Evolutionary conservation across 2,888 invertebrate genomes (phyloP), one percentile per base, ranked within the genome.

Genomic region (Scaptomyza flava): DNA sequence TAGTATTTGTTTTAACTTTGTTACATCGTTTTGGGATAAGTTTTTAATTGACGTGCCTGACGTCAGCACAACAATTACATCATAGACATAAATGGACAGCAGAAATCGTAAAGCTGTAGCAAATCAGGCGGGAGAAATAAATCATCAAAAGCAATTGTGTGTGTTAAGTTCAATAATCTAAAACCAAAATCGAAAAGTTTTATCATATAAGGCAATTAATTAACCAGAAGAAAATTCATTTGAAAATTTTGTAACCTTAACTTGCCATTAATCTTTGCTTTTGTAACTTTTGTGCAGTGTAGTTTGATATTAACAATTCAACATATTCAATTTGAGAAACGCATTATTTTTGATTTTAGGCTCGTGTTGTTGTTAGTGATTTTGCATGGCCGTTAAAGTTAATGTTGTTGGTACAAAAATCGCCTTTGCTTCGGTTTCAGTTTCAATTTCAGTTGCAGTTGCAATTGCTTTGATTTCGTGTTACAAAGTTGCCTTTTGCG

Each of bases 51-150:
- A 69, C 68, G 72, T 69, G 73, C 73, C 78, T 79, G 87, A 87
- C 77, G 76, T 86, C 72, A 89, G 80, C 87, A 71, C 68, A 77
- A 75, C 81, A 81, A 87, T 89, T 89, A 80, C 87, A 85, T 89
- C 89, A 90, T 60, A 23, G 54, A 70, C 73, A 67, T 67, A 74
- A 80, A 74, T 68, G 72, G 77, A 45, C 61, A 68, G 9, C 38
- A 30, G 46, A 48, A 27, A 52, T 48, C 17, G 34, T 54, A 41
- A 58, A 45, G 53, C 38, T 56, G 45, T 31, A 17, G 17, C 53
- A 31, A 34, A 41, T 42, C 45, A 31, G 23, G 42, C 51, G 34
- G 36, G 30, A 48, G 31, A 48, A 52, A 52, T 66, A 66, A 66
- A 67, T 67, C 57, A 66, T 31, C 42, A 14, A n/a, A 41, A 33